Conservation (phyloP, 1,140 invertebrate species). For the Zaprionus lachaisei region DNA sequence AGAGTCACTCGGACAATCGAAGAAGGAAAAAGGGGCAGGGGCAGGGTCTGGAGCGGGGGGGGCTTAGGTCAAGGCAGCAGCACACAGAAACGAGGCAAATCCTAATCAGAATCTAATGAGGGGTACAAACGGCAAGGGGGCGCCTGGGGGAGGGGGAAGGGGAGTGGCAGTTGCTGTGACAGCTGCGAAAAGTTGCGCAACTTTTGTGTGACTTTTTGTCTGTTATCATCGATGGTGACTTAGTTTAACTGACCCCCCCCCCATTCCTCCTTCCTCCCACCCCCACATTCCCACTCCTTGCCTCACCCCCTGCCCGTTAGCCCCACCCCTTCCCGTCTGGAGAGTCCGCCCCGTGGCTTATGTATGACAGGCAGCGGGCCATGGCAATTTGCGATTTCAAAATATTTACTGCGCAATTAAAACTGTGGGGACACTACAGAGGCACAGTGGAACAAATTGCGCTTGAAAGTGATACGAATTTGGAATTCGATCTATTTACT, state of each 20-base stretch:
- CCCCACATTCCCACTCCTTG: neutral
- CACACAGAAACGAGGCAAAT: conserved; percentile 25
- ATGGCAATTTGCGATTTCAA: conserved; percentile 40
- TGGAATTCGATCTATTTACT: neutral
- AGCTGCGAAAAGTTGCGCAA: conserved; percentile 47
- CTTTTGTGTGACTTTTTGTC: conserved; percentile 33
- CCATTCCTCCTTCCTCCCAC: too few relatives aligned
- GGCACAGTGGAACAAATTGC: conserved; percentile 27
- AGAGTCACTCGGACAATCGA: conserved; percentile 52
- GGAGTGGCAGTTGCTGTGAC: conserved; percentile 17
- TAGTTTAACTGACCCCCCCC: neutral
- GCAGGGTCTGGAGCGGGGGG: neutral
- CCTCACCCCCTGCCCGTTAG: neutral
- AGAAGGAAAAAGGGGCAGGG: neutral
- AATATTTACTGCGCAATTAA: conserved; percentile 52
- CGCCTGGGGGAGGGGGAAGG: too few relatives aligned
- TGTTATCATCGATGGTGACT: conserved; percentile 37
- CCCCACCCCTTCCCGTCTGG: too few relatives aligned
- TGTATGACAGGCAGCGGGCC: conserved; percentile 17
- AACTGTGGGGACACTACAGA: conserved; percentile 21
- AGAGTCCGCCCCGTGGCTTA: neutral
- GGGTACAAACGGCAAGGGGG: neutral
- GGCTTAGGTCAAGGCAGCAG: conserved; percentile 10
- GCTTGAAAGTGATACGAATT: neutral
- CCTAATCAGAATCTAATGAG: conserved; percentile 60